Conservation (phyloP, 2,113 vertebrate species). For the Gymnobelideus leadbeateri region DNA sequence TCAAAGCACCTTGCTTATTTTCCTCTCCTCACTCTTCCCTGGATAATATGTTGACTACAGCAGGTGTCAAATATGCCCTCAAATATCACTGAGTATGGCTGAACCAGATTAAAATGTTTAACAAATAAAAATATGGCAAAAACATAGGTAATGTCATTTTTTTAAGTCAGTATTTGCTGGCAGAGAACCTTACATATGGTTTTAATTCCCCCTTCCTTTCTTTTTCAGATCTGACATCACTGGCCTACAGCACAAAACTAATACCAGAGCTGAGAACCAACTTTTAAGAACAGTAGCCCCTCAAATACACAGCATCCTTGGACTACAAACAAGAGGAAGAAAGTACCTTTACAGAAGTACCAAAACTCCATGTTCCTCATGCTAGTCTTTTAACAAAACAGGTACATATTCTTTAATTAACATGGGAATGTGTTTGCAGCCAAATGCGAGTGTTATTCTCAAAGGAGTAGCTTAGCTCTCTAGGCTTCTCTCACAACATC, state of each 20-base stretch:
- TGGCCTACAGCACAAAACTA: background rate
- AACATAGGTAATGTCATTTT: background rate
- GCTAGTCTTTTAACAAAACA: background rate
- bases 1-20: too few relatives aligned
- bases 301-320: background rate
- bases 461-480: background rate
- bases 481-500: background rate
- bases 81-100: background rate
- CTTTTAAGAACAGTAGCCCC: background rate
- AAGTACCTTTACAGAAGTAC: background rate
- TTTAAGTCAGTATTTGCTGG: background rate
- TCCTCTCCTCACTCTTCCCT: background rate
- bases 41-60: too few relatives aligned
- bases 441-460: background rate
- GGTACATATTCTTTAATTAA: background rate
- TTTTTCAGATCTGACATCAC: background rate
- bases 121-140: background rate
- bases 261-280: background rate
- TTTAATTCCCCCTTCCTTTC: background rate
- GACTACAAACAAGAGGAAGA: background rate
- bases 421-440: background rate
- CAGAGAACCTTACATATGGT: background rate
- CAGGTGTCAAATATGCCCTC: background rate
- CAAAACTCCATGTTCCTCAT: background rate
- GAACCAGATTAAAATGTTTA: background rate